Evolutionary conservation across 2,113 vertebrate species (phyloP), one percentile per base, ranked within the genome.

Genomic region (Eptesicus fuscus): DNA sequence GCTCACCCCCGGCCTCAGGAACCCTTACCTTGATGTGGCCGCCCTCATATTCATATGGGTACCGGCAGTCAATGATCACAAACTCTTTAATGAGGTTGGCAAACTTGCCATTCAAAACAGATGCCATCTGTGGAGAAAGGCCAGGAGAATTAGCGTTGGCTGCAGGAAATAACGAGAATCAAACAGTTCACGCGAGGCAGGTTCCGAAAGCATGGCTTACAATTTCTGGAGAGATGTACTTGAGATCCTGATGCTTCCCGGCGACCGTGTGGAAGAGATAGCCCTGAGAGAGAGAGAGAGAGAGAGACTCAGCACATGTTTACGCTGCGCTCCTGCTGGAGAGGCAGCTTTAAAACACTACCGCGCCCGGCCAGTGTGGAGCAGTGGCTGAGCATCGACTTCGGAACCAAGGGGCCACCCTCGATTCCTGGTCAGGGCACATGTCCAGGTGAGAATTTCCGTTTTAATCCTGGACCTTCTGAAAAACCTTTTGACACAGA

Each of bases 41-140:
- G 5, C 99, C 99, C 42, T 99, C 99, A 0, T 99, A 99, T 95
- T 99, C 99, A 1, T 99, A 99, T 0, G 99, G 99, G 97, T 99
- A 99, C 56, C 99, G 98, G 80, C 99, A 99, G 96, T 99, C 99
- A 49, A 99, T 99, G 85, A 99, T 98, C 32, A 99, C 98, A 12
- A 99, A 98, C 2, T 97, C 97, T 83, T 99, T 99, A 11, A 99
- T 99, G 44, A 98, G 95, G 65, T 98, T 98, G 2, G 97, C 97
- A 44, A 99, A 99, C 89, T 98, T 98, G 18, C 99, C 99, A 0
- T 97, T 99, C 87, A 99, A 96, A 73, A 99, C 99, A 40, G 98
- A 98, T 65, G 99, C 98, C 97, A 99, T 99, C 99, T 99, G 96
- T 4, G 49, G 11, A 40, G n/a, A 79, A 69, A 88, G 28, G 4